Conservation (phyloP, 1,140 invertebrate species). For the Lycorma delicatula region DNA sequence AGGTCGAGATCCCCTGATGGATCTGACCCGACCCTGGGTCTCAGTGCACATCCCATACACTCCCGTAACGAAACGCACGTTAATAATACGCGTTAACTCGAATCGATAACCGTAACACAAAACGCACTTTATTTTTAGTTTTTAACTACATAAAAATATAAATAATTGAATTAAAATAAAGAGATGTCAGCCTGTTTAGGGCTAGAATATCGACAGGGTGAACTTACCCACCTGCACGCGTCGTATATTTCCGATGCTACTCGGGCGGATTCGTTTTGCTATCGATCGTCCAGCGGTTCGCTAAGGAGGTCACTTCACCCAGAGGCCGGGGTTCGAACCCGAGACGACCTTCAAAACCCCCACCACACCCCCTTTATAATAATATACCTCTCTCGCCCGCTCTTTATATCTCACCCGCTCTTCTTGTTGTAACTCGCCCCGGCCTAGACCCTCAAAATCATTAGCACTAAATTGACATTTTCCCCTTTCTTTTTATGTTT, state of each 20-base stretch:
- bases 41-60: neutral
- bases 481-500: no score
- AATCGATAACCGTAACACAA: no score
- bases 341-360: no score
- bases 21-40: neutral
- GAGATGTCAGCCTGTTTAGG: neutral
- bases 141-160: neutral
- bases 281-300: neutral
- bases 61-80: neutral
- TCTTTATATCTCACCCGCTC: no score
- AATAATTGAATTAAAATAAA: neutral
- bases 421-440: no score
- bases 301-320: slow-evolving; percentile 4
- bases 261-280: neutral
- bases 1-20: neutral
- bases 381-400: no score
- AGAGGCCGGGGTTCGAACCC: neutral
- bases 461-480: no score
- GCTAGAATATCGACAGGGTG: slow-evolving; percentile 2
- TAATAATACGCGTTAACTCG: neutral
- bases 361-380: no score
- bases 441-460: no score
- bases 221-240: neutral
- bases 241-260: neutral
- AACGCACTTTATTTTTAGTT: neutral